These are phyloP conservation scores for Balaeniceps rex DNA, from an alignment of 2,113 vertebrate species.

Conservation along the genomic window DNA sequence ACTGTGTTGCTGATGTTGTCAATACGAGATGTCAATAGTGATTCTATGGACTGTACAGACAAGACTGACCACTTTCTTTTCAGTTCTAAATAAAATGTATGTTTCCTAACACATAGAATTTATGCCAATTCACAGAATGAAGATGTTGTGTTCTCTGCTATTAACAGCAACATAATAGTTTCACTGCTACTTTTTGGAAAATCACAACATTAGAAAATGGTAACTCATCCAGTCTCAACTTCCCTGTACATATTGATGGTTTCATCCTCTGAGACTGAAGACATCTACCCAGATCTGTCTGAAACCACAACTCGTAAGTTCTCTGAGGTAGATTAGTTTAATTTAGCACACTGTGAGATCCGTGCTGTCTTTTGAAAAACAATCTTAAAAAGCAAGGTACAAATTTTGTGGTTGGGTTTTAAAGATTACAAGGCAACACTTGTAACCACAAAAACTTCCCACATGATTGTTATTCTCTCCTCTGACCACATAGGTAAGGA, in stretches of 20 bases:
- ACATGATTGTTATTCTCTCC: neutral
- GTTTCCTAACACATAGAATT: neutral
- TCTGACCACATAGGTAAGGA: neutral
- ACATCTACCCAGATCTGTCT: neutral
- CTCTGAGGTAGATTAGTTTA: neutral
- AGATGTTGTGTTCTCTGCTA: neutral
- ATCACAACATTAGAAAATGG: neutral
- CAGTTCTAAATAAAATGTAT: neutral
- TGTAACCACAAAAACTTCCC: neutral
- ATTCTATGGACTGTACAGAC: neutral
- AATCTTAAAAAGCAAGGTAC: neutral
- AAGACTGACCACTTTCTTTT: neutral
- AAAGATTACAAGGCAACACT: neutral
- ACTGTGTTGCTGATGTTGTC: neutral
- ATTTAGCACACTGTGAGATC: neutral
- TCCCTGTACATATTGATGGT: neutral
- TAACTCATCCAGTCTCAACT: neutral
- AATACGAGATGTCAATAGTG: neutral
- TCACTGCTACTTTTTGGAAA: neutral
- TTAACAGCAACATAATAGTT: neutral
- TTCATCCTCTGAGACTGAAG: neutral
- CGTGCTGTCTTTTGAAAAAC: neutral
- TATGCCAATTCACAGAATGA: neutral
- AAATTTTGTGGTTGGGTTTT: neutral
- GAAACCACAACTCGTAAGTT: neutral